Percentiles rank a stretch among this genome's conserved stretches.
Evolutionary conservation across 2,888 invertebrate genomes (phyloP).

Genomic region (Prosopocoilus inquinatus): DNA sequence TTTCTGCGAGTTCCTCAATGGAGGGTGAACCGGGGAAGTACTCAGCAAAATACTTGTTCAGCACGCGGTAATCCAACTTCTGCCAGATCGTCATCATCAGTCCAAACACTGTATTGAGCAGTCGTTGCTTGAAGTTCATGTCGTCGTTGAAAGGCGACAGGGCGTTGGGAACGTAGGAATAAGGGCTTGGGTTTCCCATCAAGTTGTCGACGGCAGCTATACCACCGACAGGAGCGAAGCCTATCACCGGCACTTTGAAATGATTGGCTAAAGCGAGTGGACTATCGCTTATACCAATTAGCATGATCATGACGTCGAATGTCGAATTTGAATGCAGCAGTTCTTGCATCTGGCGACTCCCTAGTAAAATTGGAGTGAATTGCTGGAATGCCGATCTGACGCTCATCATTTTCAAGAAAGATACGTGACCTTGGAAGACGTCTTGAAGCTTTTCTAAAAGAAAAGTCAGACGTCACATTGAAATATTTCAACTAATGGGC

Average conservation of each 20-base stretch:
- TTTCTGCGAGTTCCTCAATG: conserved; percentile 22
- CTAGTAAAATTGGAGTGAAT: background rate
- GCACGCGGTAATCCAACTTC: conserved; percentile 8
- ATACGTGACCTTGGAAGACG: background rate
- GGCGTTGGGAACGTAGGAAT: conserved; percentile 37
- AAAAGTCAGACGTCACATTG: background rate
- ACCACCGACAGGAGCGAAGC: conserved; percentile 33
- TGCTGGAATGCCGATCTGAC: background rate
- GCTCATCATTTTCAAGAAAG: background rate
- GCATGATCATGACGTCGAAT: conserved; percentile 37
- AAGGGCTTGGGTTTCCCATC: conserved; percentile 37
- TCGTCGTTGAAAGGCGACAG: conserved; percentile 30
- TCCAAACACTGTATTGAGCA: conserved; percentile 31
- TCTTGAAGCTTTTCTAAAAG: background rate
- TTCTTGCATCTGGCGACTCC: background rate
- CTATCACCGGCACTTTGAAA: conserved; percentile 38
- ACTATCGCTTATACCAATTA: conserved; percentile 39
- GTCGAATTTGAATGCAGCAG: conserved; percentile 16
- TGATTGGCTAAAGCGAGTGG: conserved; percentile 38
- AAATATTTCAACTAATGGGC: no score
- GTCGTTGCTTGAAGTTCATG: conserved; percentile 39
- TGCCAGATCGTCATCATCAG: background rate
- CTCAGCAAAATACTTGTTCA: conserved; percentile 23
- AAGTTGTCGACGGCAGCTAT: conserved; percentile 25
- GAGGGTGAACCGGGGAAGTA: conserved; percentile 28